A percentile compares a stretch with the other conserved stretches of the same genome.
Evolutionary conservation across 2,797 vertebrate species (phyloP).

Genomic region (Alectoris magna): DNA sequence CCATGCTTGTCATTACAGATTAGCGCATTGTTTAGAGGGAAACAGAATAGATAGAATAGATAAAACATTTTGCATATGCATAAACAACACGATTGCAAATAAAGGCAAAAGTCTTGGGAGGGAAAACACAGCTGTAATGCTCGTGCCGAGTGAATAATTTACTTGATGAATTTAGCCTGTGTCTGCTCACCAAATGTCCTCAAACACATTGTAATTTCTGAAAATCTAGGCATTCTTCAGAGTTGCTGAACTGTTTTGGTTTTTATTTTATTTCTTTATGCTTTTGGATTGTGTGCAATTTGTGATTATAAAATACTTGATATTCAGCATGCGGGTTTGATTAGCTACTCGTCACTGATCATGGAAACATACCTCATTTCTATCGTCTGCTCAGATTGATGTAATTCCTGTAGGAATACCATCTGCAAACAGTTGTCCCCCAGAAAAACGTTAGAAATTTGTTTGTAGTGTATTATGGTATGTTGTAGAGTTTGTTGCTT

Average conservation of each 20-base stretch:
- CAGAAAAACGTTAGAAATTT: not conserved
- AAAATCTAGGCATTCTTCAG: conserved; percentile 14
- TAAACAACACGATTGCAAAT: conserved; percentile 60
- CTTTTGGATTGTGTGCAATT: not conserved
- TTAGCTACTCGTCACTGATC: not conserved
- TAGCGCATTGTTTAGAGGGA: conserved; percentile 44
- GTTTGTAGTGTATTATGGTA: not conserved
- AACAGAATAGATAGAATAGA: conserved; percentile 24
- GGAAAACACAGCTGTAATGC: conserved; percentile 66
- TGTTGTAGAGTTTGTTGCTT: not conserved
- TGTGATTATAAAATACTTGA: conserved; percentile 29
- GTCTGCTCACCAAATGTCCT: conserved; percentile 40
- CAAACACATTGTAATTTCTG: conserved; percentile 7
- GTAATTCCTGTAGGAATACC: not conserved
- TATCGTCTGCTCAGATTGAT: not conserved
- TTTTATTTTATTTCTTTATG: not conserved
- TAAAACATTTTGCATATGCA: conserved; percentile 70
- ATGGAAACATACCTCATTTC: not conserved
- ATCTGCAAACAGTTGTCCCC: not conserved
- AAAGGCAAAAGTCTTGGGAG: conserved; percentile 61
- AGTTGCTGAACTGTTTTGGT: not conserved
- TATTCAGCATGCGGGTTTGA: not conserved
- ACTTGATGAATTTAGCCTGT: conserved; percentile 48
- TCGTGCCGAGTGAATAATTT: conserved; percentile 60
- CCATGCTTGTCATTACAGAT: conserved; percentile 65